Conservation (phyloP, 1,140 invertebrate species). For the Aphidius ervi region DNA sequence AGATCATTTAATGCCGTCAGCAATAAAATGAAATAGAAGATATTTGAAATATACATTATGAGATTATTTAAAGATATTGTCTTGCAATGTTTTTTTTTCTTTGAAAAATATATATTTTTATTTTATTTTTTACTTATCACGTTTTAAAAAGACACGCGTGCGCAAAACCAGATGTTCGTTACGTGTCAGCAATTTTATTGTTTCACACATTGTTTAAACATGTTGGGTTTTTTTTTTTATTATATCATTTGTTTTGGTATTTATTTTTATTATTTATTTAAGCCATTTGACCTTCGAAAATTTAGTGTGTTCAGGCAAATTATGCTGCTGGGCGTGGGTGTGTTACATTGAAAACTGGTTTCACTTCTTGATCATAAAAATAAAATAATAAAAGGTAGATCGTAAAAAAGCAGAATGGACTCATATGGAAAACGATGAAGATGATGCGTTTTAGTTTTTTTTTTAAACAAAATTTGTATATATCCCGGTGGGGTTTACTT, state of each 20-base stretch:
- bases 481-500: slow-evolving; percentile 19
- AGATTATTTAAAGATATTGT: slow-evolving; percentile 1
- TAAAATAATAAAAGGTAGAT: slow-evolving; percentile 7
- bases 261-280: slow-evolving; percentile 15
- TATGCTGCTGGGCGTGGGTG: slow-evolving; percentile 32
- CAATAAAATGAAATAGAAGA: no score
- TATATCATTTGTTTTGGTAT: slow-evolving; percentile 6
- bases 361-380: slow-evolving; percentile 13
- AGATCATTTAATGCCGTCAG: not conserved
- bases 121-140: slow-evolving; percentile 2
- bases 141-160: slow-evolving; percentile 20
- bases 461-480: no score
- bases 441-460: not conserved
- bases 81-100: slow-evolving; percentile 9
- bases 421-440: slow-evolving; percentile 4
- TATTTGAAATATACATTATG: not conserved
- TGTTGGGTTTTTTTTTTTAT: not conserved
- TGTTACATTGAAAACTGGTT: slow-evolving; percentile 29
- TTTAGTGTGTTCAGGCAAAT: slow-evolving; percentile 24
- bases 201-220: slow-evolving; percentile 3
- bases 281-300: slow-evolving; percentile 32
- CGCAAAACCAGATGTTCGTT: slow-evolving; percentile 28
- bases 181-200: slow-evolving; percentile 22
- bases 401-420: slow-evolving; percentile 1
- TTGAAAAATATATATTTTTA: not conserved